A percentile compares a stretch with the other conserved stretches of the same genome.
Evolutionary conservation across 2,113 vertebrate genomes (phyloP).

Genomic region (Pterophyllum scalare): DNA sequence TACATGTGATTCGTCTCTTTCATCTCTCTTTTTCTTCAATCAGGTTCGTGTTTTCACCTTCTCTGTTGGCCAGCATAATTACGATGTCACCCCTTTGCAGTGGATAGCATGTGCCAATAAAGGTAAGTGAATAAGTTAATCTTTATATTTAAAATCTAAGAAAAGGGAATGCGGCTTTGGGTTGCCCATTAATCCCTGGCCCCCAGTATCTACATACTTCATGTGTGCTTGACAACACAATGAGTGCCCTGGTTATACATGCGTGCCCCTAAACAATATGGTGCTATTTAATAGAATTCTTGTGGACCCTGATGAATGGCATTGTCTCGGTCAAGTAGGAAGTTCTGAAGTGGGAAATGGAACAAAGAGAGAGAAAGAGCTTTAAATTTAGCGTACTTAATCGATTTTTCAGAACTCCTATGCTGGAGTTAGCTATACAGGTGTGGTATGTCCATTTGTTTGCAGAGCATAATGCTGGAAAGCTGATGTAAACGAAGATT

Average conservation of each 20-base stretch:
- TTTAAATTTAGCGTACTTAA: neutral
- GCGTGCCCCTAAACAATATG: neutral
- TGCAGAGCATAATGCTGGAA: neutral
- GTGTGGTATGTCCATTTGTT: neutral
- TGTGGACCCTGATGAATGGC: neutral
- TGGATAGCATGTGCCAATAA: conserved; percentile 99
- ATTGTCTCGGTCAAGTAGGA: neutral
- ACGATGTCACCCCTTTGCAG: conserved; percentile 95
- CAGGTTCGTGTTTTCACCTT: conserved; percentile 96
- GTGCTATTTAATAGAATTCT: neutral
- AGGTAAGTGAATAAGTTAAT: conserved; percentile 79
- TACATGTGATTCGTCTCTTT: neutral
- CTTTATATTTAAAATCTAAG: neutral
- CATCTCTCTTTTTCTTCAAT: neutral
- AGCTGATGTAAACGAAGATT: neutral
- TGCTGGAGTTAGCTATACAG: neutral
- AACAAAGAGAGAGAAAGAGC: neutral
- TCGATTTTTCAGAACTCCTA: neutral
- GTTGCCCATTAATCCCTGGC: neutral
- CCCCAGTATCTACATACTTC: neutral
- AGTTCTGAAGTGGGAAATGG: neutral
- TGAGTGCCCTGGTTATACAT: neutral
- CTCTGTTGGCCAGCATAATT: conserved; percentile 97
- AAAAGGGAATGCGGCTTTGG: neutral
- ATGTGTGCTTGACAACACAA: neutral